phyloP scores from a whole-genome alignment of 2,888 invertebrate species.

The Neocrepidodera transversa region DNA sequence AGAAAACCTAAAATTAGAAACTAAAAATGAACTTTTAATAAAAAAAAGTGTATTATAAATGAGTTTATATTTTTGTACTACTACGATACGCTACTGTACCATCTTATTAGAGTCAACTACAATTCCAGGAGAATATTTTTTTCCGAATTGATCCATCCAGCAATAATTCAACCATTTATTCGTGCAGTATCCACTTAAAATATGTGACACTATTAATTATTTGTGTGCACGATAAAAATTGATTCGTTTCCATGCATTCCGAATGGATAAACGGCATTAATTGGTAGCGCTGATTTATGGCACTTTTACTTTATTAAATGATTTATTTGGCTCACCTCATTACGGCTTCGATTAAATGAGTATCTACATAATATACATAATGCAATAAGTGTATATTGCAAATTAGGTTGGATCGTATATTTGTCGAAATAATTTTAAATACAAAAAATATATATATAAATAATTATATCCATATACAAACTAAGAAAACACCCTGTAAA shows the following conservation, averaged over 20 bases:
- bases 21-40: too few relatives aligned
- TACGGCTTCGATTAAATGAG: slow-evolving; percentile 2
- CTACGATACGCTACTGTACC: too few relatives aligned
- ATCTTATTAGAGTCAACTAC: too few relatives aligned
- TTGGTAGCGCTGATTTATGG: slow-evolving; percentile 29
- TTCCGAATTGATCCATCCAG: too few relatives aligned
- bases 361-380: background rate
- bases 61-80: too few relatives aligned
- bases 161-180: slow-evolving; percentile 31
- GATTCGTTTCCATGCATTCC: slow-evolving; percentile 21
- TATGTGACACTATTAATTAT: slow-evolving; percentile 44
- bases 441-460: too few relatives aligned
- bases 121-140: too few relatives aligned
- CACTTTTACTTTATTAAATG: slow-evolving; percentile 17
- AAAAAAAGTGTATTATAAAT: too few relatives aligned
- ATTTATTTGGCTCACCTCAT: slow-evolving; percentile 13
- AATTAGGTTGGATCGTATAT: background rate
- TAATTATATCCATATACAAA: too few relatives aligned
- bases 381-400: background rate
- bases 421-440: background rate
- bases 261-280: slow-evolving; percentile 24
- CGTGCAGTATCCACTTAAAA: slow-evolving; percentile 30
- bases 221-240: slow-evolving; percentile 36
- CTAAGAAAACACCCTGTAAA: too few relatives aligned
- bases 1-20: too few relatives aligned